Evolutionary conservation across 2,888 invertebrate species (phyloP).

Genomic region (Cremastinae sp.): DNA sequence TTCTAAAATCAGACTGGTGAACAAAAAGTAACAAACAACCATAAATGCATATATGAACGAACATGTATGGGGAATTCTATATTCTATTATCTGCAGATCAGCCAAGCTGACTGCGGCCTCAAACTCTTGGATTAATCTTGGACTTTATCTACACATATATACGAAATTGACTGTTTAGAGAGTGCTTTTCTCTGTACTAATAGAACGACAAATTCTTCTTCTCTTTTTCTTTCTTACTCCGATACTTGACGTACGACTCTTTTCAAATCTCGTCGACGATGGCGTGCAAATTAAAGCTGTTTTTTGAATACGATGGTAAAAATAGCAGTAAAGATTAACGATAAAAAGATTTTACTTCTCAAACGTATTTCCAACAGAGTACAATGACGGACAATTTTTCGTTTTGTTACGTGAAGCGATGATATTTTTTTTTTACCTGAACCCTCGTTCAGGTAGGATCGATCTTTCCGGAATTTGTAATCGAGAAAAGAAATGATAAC

Average conservation of each 20-base stretch:
- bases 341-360: neutral
- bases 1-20: no score
- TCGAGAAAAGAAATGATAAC: conserved; percentile 27
- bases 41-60: conserved; percentile 1
- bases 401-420: neutral
- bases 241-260: conserved; percentile 32
- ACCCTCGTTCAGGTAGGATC: neutral
- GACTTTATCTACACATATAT: conserved; percentile 48
- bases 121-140: conserved; percentile 60
- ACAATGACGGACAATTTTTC: no score
- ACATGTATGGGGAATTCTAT: conserved; percentile 15
- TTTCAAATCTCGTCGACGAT: conserved; percentile 33
- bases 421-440: conserved; percentile 11
- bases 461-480: neutral
- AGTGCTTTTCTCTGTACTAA: conserved; percentile 60
- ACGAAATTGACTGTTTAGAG: conserved; percentile 62
- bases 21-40: neutral
- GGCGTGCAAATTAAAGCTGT: conserved; percentile 19
- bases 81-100: conserved; percentile 41
- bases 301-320: conserved; percentile 17
- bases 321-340: conserved; percentile 15
- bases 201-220: conserved; percentile 47
- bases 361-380: no score
- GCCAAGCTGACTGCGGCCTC: conserved; percentile 53
- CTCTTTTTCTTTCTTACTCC: conserved; percentile 20